Conservation (phyloP, 2,888 invertebrate genomes). For the Leptinotarsa rubiginosa region DNA sequence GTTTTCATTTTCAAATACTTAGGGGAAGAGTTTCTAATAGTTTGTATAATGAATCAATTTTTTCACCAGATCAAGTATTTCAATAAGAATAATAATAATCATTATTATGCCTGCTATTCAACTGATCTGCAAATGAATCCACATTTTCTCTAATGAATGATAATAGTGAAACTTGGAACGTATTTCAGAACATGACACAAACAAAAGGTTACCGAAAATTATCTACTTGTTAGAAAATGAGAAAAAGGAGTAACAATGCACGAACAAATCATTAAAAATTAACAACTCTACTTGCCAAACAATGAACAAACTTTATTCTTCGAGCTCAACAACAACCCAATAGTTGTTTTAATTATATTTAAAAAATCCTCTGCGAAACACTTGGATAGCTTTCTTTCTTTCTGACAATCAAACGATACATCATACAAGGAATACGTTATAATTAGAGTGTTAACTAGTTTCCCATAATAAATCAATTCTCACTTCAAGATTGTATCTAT, state of each 20-base stretch:
- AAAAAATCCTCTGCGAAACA: slow-evolving; percentile 33
- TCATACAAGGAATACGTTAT: slow-evolving; percentile 19
- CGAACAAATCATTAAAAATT: slow-evolving; percentile 8
- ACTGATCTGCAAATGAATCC: too few species aligned
- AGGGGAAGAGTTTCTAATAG: too few species aligned
- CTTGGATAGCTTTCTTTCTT: slow-evolving; percentile 55
- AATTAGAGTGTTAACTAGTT: slow-evolving; percentile 27
- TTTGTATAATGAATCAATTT: too few species aligned
- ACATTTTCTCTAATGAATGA: background rate
- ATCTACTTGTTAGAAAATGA: slow-evolving; percentile 10
- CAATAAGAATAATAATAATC: too few species aligned
- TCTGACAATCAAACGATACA: slow-evolving; percentile 40
- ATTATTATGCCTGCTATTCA: too few species aligned
- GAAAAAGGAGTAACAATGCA: slow-evolving; percentile 11
- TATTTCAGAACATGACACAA: background rate
- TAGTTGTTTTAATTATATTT: slow-evolving; percentile 2
- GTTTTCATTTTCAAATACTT: too few species aligned
- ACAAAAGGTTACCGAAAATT: background rate
- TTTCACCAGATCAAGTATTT: too few species aligned
- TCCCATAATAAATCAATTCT: slow-evolving; percentile 22
- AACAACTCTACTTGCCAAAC: slow-evolving; percentile 11
- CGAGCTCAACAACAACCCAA: background rate
- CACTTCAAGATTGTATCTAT: slow-evolving; percentile 14
- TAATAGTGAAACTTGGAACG: background rate
- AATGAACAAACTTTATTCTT: slow-evolving; percentile 6